Conservation (phyloP, 2,888 invertebrate genomes). For the Xanthia togata region DNA sequence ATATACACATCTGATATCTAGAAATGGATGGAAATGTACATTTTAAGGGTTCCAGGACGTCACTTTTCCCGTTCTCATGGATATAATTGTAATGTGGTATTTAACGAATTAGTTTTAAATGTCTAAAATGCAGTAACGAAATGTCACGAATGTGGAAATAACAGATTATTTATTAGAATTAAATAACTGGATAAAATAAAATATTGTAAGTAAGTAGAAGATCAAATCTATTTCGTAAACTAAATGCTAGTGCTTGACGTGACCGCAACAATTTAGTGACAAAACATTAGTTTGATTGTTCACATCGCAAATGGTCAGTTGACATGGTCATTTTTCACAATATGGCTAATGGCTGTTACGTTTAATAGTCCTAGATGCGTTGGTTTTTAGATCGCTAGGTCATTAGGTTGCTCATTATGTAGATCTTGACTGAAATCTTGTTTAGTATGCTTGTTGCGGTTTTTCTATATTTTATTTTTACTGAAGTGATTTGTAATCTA, state of each 20-base stretch:
- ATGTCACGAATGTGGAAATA: not conserved
- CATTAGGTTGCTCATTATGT: conserved; percentile 33
- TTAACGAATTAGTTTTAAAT: not conserved
- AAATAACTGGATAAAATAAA: not conserved
- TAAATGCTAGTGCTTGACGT: conserved; percentile 36
- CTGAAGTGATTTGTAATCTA: not conserved
- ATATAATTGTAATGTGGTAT: not conserved
- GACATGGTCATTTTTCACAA: conserved; percentile 42
- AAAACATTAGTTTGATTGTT: conserved; percentile 45
- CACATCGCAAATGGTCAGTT: conserved; percentile 49
- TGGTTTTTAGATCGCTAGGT: conserved; percentile 47
- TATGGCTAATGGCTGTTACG: conserved; percentile 41
- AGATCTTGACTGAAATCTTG: conserved; percentile 20
- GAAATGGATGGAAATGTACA: not conserved
- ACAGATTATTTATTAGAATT: not conserved
- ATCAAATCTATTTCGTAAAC: conserved; percentile 45
- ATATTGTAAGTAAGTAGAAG: not conserved
- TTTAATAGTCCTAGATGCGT: conserved; percentile 49
- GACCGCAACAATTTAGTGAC: conserved; percentile 41
- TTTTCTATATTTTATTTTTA: not conserved
- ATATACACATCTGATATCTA: not conserved
- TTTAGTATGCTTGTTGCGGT: not conserved
- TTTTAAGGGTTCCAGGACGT: not conserved
- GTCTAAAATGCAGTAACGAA: not conserved
- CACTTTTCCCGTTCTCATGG: not conserved